A percentile compares a stretch with the other conserved stretches of the same genome.
phyloP scores from a whole-genome alignment of 2,113 vertebrate species.

The Chrysochloris asiatica region DNA sequence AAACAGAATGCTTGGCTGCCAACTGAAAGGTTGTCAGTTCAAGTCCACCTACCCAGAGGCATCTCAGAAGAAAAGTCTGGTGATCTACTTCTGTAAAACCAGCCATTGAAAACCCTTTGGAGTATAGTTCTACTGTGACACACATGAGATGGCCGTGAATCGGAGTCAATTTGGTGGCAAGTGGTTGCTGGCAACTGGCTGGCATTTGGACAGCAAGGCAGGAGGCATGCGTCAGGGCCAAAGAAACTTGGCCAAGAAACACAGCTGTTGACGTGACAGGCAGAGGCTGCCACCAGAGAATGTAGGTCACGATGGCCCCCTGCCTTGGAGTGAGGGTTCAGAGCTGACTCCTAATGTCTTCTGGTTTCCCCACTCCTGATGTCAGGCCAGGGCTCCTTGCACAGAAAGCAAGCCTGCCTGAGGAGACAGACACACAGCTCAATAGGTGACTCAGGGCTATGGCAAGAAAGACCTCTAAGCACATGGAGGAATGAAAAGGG shows the following conservation, averaged over 20 bases:
- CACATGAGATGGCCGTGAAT: not conserved
- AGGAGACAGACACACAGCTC: no score
- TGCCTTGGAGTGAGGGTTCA: not conserved
- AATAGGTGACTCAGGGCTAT: not conserved
- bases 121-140: not conserved
- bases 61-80: not conserved
- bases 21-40: not conserved
- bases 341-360: not conserved
- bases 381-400: not conserved
- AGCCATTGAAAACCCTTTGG: not conserved
- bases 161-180: not conserved
- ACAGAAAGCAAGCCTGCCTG: not conserved
- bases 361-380: no score
- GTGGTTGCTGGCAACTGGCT: not conserved
- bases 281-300: not conserved
- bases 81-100: not conserved
- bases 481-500: fast-evolving
- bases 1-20: not conserved
- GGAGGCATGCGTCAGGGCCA: not conserved
- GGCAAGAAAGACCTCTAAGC: not conserved
- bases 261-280: not conserved
- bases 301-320: not conserved
- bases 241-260: not conserved
- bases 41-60: not conserved
- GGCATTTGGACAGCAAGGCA: not conserved